A percentile compares a stretch with the other conserved stretches of the same genome.
These are phyloP conservation scores for Nemurella pictetii DNA, from an alignment of 2,888 invertebrate genomes.

Conservation along the genomic window DNA sequence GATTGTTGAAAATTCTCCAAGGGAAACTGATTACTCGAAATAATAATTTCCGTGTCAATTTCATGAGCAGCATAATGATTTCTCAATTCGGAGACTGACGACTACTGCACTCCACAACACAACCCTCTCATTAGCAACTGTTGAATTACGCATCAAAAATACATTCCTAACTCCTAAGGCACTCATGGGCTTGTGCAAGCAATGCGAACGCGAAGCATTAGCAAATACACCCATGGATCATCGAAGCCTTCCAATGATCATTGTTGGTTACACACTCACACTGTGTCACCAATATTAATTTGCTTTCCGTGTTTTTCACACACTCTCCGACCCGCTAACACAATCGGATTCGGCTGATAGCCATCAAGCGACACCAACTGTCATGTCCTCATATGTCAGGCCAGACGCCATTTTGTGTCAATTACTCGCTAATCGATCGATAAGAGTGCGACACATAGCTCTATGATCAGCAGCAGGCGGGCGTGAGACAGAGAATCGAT, in stretches of 20 bases:
- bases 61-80: too few relatives aligned
- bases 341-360: neutral
- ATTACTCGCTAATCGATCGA: constrained; percentile 15
- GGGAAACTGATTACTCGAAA: neutral
- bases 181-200: too few relatives aligned
- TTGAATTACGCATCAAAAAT: too few relatives aligned
- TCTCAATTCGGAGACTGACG: too few relatives aligned
- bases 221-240: too few relatives aligned
- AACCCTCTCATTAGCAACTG: too few relatives aligned
- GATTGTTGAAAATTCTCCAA: neutral
- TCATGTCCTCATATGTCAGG: constrained; percentile 28
- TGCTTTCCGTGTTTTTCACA: neutral
- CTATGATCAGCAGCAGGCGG: neutral
- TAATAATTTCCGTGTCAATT: neutral
- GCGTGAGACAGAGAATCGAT: constrained; percentile 4
- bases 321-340: neutral
- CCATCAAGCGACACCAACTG: constrained; percentile 3
- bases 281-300: neutral
- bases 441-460: constrained; percentile 17
- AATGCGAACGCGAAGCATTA: too few relatives aligned
- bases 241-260: neutral
- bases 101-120: too few relatives aligned
- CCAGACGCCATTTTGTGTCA: constrained; percentile 32
- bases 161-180: too few relatives aligned
- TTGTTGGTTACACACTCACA: too few relatives aligned